Conservation (phyloP, 2,113 vertebrate species). For the Gracilinanus agilis region DNA sequence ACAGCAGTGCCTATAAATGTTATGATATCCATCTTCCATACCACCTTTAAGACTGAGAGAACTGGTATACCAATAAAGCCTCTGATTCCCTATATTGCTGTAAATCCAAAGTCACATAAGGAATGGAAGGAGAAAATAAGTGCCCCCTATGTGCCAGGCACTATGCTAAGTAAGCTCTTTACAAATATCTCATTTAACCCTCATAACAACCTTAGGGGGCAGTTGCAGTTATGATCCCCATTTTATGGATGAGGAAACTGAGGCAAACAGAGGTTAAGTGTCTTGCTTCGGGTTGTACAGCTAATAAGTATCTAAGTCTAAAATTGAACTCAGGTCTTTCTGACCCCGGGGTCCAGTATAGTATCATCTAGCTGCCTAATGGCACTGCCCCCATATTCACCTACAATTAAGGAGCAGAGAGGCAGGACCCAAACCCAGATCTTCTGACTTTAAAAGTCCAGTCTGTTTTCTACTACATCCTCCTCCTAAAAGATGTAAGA, state of each 20-base stretch:
- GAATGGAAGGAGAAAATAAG: not conserved
- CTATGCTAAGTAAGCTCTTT: not conserved
- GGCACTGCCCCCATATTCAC: too few species aligned
- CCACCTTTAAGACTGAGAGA: not conserved
- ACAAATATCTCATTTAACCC: not conserved
- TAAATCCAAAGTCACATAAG: not conserved
- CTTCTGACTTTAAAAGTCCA: not conserved
- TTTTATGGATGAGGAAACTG: not conserved
- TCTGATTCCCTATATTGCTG: not conserved
- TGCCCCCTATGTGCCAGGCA: not conserved
- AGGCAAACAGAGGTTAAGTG: not conserved
- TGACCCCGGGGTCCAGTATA: not conserved
- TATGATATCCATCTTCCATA: not conserved
- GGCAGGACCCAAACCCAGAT: not conserved
- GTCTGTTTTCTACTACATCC: not conserved
- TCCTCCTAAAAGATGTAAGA: not conserved
- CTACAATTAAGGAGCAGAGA: not conserved
- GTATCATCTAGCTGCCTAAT: not conserved
- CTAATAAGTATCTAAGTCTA: not conserved
- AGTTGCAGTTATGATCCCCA: not conserved
- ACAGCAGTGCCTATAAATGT: not conserved
- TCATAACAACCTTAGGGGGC: not conserved
- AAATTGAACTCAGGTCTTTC: not conserved
- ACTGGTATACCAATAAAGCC: not conserved
- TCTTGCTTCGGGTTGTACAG: not conserved